Evolutionary conservation across 2,113 vertebrate genomes (phyloP), one percentile per base, ranked within the genome.

Genomic region (Echinops telfairi): DNA sequence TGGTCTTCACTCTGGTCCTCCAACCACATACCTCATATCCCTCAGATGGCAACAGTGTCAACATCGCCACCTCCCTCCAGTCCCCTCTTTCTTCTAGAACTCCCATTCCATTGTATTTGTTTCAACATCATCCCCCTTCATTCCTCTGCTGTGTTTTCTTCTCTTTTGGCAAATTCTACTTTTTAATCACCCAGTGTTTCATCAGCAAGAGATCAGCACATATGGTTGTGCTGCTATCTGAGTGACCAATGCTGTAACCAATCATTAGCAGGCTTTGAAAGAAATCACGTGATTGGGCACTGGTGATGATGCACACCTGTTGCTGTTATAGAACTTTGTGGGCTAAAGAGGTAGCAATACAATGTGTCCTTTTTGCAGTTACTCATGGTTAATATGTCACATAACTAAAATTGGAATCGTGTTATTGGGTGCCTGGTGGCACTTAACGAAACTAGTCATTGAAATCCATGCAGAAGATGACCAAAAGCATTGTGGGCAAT

Each of bases 1-100:
- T 47, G 71, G 53, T 71, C 64, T 92, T 89, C 33, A 38, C 73
- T 75, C 11, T 4, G 36, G 36, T 4, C 33, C 33, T 38, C 47
- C 87, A 27, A 15, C 43, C 80, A 4, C 19, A 22, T 29, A 23
- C 6, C 66, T 89, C 15, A 43, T 31, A 22, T 89, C 91, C 58
- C 57, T 86, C 79, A n/a, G 89, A 83, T 27, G 60, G 57, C 83
- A 81, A 40, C 80, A 64, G 47, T 64, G 60, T 77, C 75, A 91
- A 86, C 40, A 68, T 86, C 73, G 47, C 73, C 62, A 66, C 47
- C 12, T 9, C 47, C 12, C 47, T 9, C 47, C 8, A 40, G 10
- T 75, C 9, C 33, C 20, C 73, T 75, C 3, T 75, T 75, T 25
- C 73, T 75, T 75, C 73, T 38, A 25, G 33, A 40, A 38, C 36